Evolutionary conservation across 2,797 vertebrate species (phyloP).

Genomic region (Enteromius unitaeniatus): DNA sequence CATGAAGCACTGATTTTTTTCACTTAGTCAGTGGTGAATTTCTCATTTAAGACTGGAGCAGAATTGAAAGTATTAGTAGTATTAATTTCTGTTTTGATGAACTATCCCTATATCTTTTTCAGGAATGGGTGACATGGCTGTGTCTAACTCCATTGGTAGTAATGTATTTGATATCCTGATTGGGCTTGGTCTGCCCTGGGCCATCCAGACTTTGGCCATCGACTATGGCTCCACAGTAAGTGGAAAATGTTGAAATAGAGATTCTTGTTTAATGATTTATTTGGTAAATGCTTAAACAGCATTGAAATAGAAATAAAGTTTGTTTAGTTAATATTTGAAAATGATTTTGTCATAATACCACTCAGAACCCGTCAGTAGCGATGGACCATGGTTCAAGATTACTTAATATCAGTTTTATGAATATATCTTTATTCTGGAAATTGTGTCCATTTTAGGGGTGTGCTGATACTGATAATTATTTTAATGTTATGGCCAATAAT

Average conservation of each 20-base stretch:
- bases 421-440: neutral
- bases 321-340: neutral
- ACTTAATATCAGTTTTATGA: too few relatives aligned
- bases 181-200: constrained; percentile 93
- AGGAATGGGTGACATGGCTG: constrained; percentile 98
- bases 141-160: constrained; percentile 97
- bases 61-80: neutral
- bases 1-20: neutral
- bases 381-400: neutral
- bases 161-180: constrained; percentile 97
- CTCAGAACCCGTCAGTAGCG: neutral
- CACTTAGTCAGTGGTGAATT: neutral
- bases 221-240: constrained; percentile 93
- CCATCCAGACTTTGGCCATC: constrained; percentile 90
- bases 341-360: neutral
- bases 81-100: neutral
- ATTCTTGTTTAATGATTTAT: neutral
- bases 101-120: constrained; percentile 32
- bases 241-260: constrained; percentile 46
- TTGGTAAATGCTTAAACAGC: neutral
- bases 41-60: neutral
- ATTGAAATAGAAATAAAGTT: neutral
- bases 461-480: neutral
- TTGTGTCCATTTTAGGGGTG: neutral
- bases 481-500: neutral